Conservation (phyloP, 2,113 vertebrate genomes). For the Oreochromis niloticus region DNA sequence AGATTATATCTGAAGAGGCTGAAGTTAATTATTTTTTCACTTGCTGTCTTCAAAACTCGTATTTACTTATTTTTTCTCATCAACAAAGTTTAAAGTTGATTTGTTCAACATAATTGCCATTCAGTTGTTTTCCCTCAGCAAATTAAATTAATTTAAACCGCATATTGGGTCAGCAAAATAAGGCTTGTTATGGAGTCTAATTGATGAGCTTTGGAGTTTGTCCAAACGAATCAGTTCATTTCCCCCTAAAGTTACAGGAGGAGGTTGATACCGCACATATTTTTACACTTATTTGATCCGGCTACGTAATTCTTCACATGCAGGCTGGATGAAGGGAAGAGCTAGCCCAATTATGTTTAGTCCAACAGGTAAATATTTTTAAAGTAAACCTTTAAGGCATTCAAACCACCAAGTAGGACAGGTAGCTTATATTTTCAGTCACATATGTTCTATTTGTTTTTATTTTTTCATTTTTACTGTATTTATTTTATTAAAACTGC, state of each 20-base stretch:
- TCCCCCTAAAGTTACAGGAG: neutral
- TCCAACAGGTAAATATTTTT: neutral
- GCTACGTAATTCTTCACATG: neutral
- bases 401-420: neutral
- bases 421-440: neutral
- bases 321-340: neutral
- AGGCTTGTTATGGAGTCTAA: neutral
- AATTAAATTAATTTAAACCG: neutral
- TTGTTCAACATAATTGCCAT: neutral
- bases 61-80: neutral
- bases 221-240: neutral
- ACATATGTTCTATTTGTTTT: neutral
- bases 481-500: neutral
- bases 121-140: neutral
- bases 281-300: neutral
- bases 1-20: neutral
- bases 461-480: neutral
- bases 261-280: neutral
- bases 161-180: neutral
- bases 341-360: neutral
- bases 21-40: neutral
- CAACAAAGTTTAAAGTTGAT: neutral
- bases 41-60: neutral
- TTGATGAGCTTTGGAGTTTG: neutral
- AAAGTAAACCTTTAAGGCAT: neutral